Percentiles rank a stretch among this genome's conserved stretches.
Conservation (phyloP, 2,113 vertebrate species). For the Andinoacara biseriatus region DNA sequence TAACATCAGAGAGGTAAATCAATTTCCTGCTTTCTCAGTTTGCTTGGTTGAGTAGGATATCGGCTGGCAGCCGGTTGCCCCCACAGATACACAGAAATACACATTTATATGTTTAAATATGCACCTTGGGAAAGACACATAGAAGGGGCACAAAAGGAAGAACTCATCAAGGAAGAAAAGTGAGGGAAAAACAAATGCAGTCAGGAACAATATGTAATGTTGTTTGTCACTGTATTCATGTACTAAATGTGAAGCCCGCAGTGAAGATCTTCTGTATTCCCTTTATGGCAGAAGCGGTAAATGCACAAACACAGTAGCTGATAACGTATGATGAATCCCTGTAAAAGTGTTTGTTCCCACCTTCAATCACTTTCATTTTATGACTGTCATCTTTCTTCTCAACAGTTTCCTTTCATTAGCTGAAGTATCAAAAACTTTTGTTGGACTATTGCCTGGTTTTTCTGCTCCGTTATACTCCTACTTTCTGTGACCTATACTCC, state of each 20-base stretch:
- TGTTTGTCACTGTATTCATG: background rate
- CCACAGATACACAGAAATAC: background rate
- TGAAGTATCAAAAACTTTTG: background rate
- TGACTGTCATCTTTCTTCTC: background rate
- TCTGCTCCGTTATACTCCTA: background rate
- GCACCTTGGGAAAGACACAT: background rate
- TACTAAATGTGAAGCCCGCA: background rate
- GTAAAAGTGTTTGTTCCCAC: conserved; percentile 1
- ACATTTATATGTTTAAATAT: background rate
- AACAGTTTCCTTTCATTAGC: background rate
- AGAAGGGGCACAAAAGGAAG: background rate
- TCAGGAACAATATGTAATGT: background rate
- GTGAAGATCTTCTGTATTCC: background rate
- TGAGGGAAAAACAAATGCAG: background rate
- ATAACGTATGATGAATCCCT: background rate
- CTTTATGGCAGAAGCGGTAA: background rate
- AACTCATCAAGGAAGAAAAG: background rate
- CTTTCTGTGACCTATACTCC: background rate
- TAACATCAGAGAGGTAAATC: conserved; percentile 48
- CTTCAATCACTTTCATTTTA: background rate
- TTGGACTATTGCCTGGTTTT: background rate
- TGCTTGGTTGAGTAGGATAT: conserved; percentile 35
- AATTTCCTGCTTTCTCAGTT: conserved; percentile 51
- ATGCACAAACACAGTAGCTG: background rate
- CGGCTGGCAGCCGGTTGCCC: conserved; percentile 23